Evolutionary conservation across 1,140 invertebrate species (phyloP), one percentile per base, ranked within the genome.

Genomic region (Cataglyphis hispanica): DNA sequence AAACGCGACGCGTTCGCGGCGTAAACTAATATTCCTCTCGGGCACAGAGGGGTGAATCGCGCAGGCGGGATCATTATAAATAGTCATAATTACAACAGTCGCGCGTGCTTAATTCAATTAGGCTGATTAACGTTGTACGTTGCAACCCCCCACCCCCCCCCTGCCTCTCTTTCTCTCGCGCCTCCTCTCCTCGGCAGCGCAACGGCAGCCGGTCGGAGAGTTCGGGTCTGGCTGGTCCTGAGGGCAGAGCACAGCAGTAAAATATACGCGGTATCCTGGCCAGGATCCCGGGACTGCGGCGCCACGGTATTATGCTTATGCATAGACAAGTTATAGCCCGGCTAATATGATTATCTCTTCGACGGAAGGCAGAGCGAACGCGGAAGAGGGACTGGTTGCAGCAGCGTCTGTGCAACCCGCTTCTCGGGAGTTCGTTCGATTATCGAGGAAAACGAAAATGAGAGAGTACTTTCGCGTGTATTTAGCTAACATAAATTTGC

Each of bases 11-110:
- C 81, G 74, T 90, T 86, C 86, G 74, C 72, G 87, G 84, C 86
- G 89, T 91, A 91, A 91, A 90, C 89, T 90, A 91, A 91, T 90
- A 90, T 91, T 85, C 81, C 64, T 77, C 61, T 19, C 31, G 56
- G 58, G 37, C 61, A 75, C 37, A 60, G 75, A 78, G 86, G 63
- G 72, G 61, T 53, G 70, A 72, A 72, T 85, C 75, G 89, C 88
- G 50, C 78, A 61, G 84, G 89, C 86, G 86, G 89, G 94, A 94
- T 95, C 93, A 94, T 95, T 95, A 94, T 94, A 95, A 95, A 95
- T 95, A 95, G 94, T 95, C 93, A 94, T 95, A 95, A 95, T 95
- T 95, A 94, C 94, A 95, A 94, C 93, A 94, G 93, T 94, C 94
- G 94, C 92, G 93, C 91, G 93, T 93, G 92, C 92, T 92, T 94